Conservation (phyloP, 1,140 invertebrate species). For the Thereuonema tuberculata region DNA sequence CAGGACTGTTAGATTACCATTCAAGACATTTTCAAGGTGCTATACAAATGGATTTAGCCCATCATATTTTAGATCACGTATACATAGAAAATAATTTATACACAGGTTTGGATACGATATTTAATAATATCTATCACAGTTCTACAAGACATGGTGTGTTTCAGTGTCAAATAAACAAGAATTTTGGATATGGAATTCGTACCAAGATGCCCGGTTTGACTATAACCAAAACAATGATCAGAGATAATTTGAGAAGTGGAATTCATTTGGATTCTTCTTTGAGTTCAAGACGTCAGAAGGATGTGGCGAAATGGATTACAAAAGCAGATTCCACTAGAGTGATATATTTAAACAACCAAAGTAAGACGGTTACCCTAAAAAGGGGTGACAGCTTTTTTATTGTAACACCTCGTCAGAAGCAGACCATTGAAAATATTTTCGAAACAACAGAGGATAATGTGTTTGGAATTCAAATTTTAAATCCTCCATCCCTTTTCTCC, state of each 20-base stretch:
- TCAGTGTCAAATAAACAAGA: neutral
- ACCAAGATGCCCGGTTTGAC: neutral
- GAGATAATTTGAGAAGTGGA: neutral
- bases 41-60: conserved; percentile 64
- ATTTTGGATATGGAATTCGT: neutral
- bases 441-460: neutral
- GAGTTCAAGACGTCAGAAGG: neutral
- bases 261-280: neutral
- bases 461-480: neutral
- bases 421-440: too few species aligned
- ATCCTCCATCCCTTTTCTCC: neutral
- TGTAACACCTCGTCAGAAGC: neutral
- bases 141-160: neutral
- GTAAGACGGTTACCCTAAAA: neutral
- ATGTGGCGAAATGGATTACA: neutral
- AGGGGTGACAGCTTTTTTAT: neutral
- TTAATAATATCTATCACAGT: too few species aligned
- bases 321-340: neutral
- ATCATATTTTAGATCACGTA: neutral
- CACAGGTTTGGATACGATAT: too few species aligned
- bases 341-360: neutral
- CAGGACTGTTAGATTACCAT: conserved; percentile 85
- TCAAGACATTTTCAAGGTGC: conserved; percentile 51
- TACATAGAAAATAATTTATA: neutral
- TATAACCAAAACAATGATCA: neutral